Percentiles rank a stretch among this genome's conserved stretches.
Conservation (phyloP, 2,113 vertebrate species). For the Balaeniceps rex region DNA sequence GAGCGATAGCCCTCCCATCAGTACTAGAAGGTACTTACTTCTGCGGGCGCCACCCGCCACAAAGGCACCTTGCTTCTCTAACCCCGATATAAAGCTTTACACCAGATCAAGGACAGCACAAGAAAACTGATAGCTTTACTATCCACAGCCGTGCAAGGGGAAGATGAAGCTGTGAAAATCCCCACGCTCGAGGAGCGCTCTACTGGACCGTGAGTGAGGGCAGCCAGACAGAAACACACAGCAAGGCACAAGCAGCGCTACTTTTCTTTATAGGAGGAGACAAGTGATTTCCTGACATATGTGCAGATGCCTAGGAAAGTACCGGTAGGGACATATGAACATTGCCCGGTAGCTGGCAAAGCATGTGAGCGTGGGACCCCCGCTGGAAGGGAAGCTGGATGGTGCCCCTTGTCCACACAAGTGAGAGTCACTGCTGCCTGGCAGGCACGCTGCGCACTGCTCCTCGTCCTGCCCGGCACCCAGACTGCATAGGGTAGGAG, state of each 20-base stretch:
- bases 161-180: neutral
- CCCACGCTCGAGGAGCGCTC: fast-evolving
- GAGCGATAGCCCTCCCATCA: neutral
- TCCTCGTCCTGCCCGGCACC: neutral
- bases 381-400: neutral
- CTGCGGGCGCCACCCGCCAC: fast-evolving
- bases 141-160: neutral
- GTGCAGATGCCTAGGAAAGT: neutral
- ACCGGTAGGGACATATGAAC: neutral
- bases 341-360: neutral
- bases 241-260: neutral
- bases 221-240: neutral
- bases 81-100: neutral
- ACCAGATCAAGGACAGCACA: neutral
- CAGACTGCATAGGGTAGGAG: neutral
- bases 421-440: neutral
- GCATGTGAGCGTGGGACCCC: fast-evolving
- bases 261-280: neutral
- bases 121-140: neutral
- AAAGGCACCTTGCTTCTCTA: neutral
- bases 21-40: neutral
- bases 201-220: neutral
- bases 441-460: neutral
- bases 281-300: neutral
- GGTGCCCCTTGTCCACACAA: neutral